Percentiles rank a stretch among this genome's conserved stretches.
These are phyloP conservation scores for Apotomis betuletana DNA, from an alignment of 2,888 invertebrate genomes.

Conservation along the genomic window DNA sequence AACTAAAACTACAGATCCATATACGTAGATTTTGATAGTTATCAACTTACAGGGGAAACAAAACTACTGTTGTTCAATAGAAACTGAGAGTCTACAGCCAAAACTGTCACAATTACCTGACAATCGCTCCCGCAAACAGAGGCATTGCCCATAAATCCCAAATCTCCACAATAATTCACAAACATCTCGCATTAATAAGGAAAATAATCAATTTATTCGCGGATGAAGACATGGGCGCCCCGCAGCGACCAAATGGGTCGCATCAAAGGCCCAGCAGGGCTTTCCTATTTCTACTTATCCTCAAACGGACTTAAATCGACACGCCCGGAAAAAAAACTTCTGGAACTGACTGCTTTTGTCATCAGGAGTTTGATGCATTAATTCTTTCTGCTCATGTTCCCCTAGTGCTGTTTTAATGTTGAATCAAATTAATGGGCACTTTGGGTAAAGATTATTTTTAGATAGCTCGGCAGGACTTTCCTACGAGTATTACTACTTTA, in stretches of 20 bases:
- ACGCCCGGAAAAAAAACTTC: slow-evolving; percentile 51
- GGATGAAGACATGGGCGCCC: slow-evolving; percentile 76
- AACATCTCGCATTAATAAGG: slow-evolving; percentile 38
- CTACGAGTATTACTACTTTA: slow-evolving; percentile 50
- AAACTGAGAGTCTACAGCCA: background rate
- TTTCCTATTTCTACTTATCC: slow-evolving; percentile 53
- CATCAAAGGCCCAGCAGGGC: slow-evolving; percentile 69
- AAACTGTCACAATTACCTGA: background rate
- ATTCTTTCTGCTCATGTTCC: slow-evolving; percentile 3
- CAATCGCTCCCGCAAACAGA: slow-evolving; percentile 4
- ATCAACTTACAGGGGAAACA: background rate
- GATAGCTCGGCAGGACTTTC: slow-evolving; percentile 61
- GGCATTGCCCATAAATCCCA: slow-evolving; percentile 22
- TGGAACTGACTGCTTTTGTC: slow-evolving; percentile 16
- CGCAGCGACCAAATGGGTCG: slow-evolving; percentile 59
- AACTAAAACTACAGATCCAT: too few species aligned
- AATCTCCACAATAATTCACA: slow-evolving; percentile 30
- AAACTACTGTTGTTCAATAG: background rate
- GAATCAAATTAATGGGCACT: too few species aligned
- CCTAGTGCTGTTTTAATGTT: too few species aligned
- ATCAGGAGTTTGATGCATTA: slow-evolving; percentile 14
- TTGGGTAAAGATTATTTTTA: too few species aligned
- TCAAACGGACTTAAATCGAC: slow-evolving; percentile 60
- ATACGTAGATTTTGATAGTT: too few species aligned
- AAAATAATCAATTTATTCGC: slow-evolving; percentile 37